These are phyloP conservation scores for Parnassius mnemosyne DNA, from an alignment of 2,888 invertebrate genomes.

Conservation along the genomic window DNA sequence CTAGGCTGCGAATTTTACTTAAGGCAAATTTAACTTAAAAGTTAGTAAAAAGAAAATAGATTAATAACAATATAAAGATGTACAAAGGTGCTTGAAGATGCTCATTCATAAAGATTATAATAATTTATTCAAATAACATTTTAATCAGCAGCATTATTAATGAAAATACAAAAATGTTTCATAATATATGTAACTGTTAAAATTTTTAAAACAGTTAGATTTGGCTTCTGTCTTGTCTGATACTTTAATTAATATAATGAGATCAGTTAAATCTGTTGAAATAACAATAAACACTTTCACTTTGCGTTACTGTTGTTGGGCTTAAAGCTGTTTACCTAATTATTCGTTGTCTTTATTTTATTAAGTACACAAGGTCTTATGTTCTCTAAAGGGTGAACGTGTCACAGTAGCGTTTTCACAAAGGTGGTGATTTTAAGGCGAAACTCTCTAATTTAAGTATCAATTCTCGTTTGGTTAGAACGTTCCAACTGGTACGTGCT, in stretches of 20 bases:
- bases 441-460: constrained; percentile 7
- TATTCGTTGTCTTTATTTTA: constrained; percentile 20
- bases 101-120: too few species aligned
- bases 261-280: constrained; percentile 4
- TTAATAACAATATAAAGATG: too few species aligned
- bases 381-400: neutral
- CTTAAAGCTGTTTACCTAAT: constrained; percentile 20
- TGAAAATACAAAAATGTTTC: too few species aligned
- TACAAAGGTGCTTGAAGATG: too few species aligned
- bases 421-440: constrained; percentile 3
- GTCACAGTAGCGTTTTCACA: neutral
- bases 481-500: constrained; percentile 4
- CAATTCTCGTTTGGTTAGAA: constrained; percentile 3
- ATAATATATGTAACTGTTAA: too few species aligned
- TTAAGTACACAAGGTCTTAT: constrained; percentile 10
- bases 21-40: too few species aligned
- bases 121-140: too few species aligned
- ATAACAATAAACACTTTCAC: constrained; percentile 14
- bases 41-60: too few species aligned
- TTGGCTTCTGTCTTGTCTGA: too few species aligned
- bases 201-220: too few species aligned
- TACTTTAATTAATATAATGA: constrained; percentile 16
- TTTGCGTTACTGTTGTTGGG: constrained; percentile 12
- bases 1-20: too few species aligned
- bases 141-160: too few species aligned